phyloP scores from a whole-genome alignment of 2,113 vertebrate genomes.

The Podarcis muralis region DNA sequence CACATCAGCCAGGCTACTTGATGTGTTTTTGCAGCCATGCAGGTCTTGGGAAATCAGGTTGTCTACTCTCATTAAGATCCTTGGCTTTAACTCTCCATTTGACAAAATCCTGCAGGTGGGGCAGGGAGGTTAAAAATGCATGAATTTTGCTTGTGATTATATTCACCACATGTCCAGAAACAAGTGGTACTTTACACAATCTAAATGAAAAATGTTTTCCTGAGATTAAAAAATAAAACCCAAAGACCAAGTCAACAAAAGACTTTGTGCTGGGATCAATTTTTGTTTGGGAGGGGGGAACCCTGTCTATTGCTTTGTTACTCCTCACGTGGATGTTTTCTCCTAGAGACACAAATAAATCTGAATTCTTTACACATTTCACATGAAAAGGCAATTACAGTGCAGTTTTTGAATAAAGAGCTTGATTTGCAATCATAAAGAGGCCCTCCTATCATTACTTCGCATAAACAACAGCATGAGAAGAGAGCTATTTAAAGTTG shows the following conservation, averaged over 20 bases:
- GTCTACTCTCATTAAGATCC: not conserved
- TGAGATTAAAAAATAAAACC: not conserved
- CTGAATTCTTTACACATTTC: not conserved
- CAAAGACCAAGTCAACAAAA: not conserved
- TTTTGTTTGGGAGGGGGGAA: not conserved
- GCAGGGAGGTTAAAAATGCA: not conserved
- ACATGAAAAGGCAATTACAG: constrained; percentile 10
- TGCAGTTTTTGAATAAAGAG: not conserved
- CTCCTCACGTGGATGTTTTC: constrained; percentile 3
- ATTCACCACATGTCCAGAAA: not conserved
- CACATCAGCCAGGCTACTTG: not conserved
- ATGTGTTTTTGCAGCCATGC: not conserved
- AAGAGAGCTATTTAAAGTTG: constrained; percentile 38
- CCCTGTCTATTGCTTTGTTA: constrained; percentile 16
- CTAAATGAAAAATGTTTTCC: not conserved
- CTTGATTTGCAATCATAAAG: constrained; percentile 25
- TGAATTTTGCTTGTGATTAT: not conserved
- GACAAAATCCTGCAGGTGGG: not conserved
- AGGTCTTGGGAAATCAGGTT: not conserved
- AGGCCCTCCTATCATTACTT: not conserved
- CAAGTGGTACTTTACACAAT: not conserved
- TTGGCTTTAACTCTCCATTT: not conserved
- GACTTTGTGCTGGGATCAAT: not conserved
- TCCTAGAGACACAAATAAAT: constrained; percentile 24
- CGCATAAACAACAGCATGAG: constrained; percentile 6